Base-by-base conservation (phyloP, 2,797 vertebrate species). In the Gobionotothen gibberifrons region DNA sequence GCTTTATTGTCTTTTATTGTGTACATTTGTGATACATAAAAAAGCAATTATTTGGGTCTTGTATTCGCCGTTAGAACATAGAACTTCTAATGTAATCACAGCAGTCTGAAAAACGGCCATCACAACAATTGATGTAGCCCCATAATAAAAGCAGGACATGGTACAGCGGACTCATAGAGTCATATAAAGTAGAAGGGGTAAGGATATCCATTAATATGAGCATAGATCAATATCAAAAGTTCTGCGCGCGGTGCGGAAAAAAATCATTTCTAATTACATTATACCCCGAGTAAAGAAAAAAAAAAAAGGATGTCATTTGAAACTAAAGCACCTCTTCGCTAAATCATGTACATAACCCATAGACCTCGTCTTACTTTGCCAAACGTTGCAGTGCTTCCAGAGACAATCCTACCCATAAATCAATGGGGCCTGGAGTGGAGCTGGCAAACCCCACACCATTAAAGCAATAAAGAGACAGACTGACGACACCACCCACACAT, bases 401-500 rank as follows among this genome's bases (percentile, higher is more conserved):
- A 91, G 85, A 86, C 76, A 68, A 85, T 86, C 79, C 72, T 83
- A 62, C 74, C 83, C 83, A 87, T 91, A 91, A 91, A 93, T 92
- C 88, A 89, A 65, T 72, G 76, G 43, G 55, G 66, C 65, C 78
- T 59, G 71, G 73, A 87, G 83, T 76, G 72, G 72, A 71, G 79
- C 85, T 89, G 82, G 89, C 89, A 89, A 89, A 89, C 55, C 79
- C 67, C 58, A 61, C 81, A 77, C 83, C 85, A 91, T 90, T 90
- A 88, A 78, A 85, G 85, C 85, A 86, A 87, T 90, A 90, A 90
- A 86, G 90, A 79, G 74, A 87, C 74, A 86, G 82, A 76, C 76
- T 76, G 84, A 87, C 51, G 83, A 86, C 85, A 84, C 70, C 71
- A 57, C 56, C 85, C 77, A 85, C 88, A 91, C 84, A 87, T 85